Base-by-base conservation (phyloP, 92 coral and sea anemone species). In the Heteractis magnifica region DNA sequence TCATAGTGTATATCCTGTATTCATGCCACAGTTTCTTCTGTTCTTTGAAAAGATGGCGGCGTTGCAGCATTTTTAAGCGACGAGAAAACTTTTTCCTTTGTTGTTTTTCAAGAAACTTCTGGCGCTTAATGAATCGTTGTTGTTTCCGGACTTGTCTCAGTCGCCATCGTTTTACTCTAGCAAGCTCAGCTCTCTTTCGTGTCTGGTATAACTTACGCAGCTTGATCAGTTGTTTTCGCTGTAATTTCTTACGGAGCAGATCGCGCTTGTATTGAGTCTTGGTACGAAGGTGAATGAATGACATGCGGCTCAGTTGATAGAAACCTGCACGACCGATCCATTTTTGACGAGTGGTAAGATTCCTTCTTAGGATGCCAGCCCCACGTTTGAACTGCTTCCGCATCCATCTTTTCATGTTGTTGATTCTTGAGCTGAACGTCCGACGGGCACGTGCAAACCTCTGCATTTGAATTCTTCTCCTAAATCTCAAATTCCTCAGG, bases 231-330 rank as follows among this genome's bases (percentile, higher is more conserved):
- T 68, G 10, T 70, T 6, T 4, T 19, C 10, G 20, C 14, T 56
- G 84, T 14, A 81, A 16, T 20, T 44, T 51, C 49, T 71, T 81
- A 8, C 65, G 62, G 12, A 11, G 77, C 0, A 8, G 84, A 21
- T 71, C 18, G 3, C 58, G 65, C 52, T 10, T 68, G 84, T 49
- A 68, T 14, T 60, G 53, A 4, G 65, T 20, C 51, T 44, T 55
- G n/a, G 72, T 41, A 16, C 48, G 71, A 56, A 82, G 79, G 3
- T 55, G 86, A 26, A 16, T n/a, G 41, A 71, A 41, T 19, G 52
- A 68, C 56, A 82, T 82, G 55, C 60, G 49, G 44, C 51, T 56
- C 65, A 82, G 51, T n/a, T 49, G 21, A 51, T 10, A 82, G 15
- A 72, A 75, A 18, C 86, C 56, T 4, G 73, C 21, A 15, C 79